A percentile compares a stretch with the other conserved stretches of the same genome.
Evolutionary conservation across 2,888 invertebrate genomes (phyloP).

Genomic region (Dicranocentrus wangi): DNA sequence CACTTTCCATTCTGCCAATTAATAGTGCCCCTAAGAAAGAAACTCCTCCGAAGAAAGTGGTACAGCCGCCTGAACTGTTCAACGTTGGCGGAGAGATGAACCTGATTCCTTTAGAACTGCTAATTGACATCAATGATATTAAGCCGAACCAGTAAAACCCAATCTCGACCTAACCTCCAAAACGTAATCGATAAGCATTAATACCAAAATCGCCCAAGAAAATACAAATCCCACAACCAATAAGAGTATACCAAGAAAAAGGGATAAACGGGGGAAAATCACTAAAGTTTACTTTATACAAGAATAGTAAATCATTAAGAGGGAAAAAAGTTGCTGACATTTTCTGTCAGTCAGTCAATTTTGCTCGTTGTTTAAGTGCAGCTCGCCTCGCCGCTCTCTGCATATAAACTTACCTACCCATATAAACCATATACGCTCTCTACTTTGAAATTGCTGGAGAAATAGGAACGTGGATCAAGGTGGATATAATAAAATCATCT

Average conservation of each 20-base stretch:
- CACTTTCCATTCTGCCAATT: slow-evolving; percentile 72
- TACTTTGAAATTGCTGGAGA: too few relatives aligned
- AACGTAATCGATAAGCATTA: slow-evolving; percentile 17
- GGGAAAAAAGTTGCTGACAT: not conserved
- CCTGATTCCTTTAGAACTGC: slow-evolving; percentile 72
- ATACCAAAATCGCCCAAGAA: not conserved
- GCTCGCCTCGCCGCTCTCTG: too few relatives aligned
- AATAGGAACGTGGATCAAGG: too few relatives aligned
- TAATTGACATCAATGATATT: slow-evolving; percentile 73
- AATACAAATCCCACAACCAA: slow-evolving; percentile 3
- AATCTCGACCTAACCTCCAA: not conserved
- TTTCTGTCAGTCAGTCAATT: slow-evolving; percentile 4
- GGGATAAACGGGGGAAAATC: not conserved
- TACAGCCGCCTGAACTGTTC: slow-evolving; percentile 71
- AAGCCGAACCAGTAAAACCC: slow-evolving; percentile 45
- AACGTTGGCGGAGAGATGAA: slow-evolving; percentile 73
- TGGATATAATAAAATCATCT: too few relatives aligned
- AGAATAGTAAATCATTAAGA: not conserved
- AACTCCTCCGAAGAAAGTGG: slow-evolving; percentile 55
- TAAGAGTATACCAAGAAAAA: not conserved
- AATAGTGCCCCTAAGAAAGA: slow-evolving; percentile 66
- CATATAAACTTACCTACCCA: too few relatives aligned
- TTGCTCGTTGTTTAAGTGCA: not conserved
- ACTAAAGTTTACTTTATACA: not conserved
- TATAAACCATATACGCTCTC: too few relatives aligned